Evolutionary conservation across 2,797 vertebrate species (phyloP).

Genomic region (Acanthurus tractus): DNA sequence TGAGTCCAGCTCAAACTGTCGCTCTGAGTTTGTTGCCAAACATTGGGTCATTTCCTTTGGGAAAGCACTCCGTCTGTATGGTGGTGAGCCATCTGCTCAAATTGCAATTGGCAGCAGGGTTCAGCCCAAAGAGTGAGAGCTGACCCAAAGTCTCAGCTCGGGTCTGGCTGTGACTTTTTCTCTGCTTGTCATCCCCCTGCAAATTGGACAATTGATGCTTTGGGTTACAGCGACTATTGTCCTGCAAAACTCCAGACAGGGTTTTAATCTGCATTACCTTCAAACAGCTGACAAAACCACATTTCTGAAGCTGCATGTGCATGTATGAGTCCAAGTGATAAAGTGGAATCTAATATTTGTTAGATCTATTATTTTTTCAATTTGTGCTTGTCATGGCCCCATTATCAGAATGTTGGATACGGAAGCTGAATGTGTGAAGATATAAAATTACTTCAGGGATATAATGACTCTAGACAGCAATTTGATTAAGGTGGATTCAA

Average conservation of each 20-base stretch:
- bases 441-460: slow-evolving; percentile 78
- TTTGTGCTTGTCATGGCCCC: slow-evolving; percentile 25
- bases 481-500: slow-evolving; percentile 88
- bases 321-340: neutral
- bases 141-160: slow-evolving; percentile 42
- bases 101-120: slow-evolving; percentile 55
- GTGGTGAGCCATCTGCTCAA: slow-evolving; percentile 62
- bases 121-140: slow-evolving; percentile 35
- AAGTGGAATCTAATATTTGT: slow-evolving; percentile 23
- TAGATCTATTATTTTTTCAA: slow-evolving; percentile 29
- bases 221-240: slow-evolving; percentile 25
- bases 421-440: slow-evolving; percentile 74
- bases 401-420: slow-evolving; percentile 57
- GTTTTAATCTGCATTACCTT: slow-evolving; percentile 4
- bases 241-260: slow-evolving; percentile 14
- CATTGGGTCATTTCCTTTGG: slow-evolving; percentile 67
- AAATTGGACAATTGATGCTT: slow-evolving; percentile 50
- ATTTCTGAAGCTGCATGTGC: neutral
- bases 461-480: slow-evolving; percentile 84
- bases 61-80: slow-evolving; percentile 37
- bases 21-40: slow-evolving; percentile 54
- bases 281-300: slow-evolving; percentile 23
- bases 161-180: slow-evolving; percentile 18
- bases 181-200: slow-evolving; percentile 24
- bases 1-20: slow-evolving; percentile 36